Evolutionary conservation across 2,888 invertebrate genomes (phyloP).

Genomic region (Cephus sareptanus): DNA sequence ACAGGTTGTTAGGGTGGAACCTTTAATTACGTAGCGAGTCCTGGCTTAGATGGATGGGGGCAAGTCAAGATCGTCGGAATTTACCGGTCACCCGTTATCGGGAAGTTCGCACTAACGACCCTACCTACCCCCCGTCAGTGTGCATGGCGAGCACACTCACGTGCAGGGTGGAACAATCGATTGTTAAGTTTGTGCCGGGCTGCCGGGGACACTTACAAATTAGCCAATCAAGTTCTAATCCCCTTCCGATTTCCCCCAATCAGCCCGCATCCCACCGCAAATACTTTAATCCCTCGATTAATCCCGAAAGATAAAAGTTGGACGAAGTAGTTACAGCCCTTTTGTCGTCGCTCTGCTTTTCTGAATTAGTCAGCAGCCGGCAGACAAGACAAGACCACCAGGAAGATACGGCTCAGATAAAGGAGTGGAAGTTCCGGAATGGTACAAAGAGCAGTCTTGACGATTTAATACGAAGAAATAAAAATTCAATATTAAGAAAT

Average conservation of each 20-base stretch:
- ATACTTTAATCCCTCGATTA: conserved; percentile 66
- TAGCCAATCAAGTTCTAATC: conserved; percentile 66
- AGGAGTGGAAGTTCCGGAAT: background rate
- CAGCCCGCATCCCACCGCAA: conserved; percentile 60
- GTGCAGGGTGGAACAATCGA: conserved; percentile 46
- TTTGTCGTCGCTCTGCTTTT: conserved; percentile 55
- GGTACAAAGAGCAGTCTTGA: background rate
- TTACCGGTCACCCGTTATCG: background rate
- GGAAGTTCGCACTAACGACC: conserved; percentile 3
- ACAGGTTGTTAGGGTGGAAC: background rate
- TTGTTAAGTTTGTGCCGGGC: conserved; percentile 56
- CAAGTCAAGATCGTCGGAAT: background rate
- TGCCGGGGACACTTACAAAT: conserved; percentile 65
- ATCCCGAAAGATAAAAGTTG: conserved; percentile 65
- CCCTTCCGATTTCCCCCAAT: conserved; percentile 58
- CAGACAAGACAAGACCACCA: background rate
- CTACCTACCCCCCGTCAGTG: background rate
- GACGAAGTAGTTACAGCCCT: conserved; percentile 58
- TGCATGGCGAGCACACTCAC: conserved; percentile 4
- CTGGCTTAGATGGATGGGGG: background rate
- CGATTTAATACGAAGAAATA: background rate
- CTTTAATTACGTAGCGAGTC: background rate
- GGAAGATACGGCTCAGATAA: background rate
- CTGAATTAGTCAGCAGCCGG: conserved; percentile 1
- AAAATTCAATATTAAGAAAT: background rate